phyloP scores from a whole-genome alignment of 2,797 vertebrate genomes.

The Uromys caudimaculatus region DNA sequence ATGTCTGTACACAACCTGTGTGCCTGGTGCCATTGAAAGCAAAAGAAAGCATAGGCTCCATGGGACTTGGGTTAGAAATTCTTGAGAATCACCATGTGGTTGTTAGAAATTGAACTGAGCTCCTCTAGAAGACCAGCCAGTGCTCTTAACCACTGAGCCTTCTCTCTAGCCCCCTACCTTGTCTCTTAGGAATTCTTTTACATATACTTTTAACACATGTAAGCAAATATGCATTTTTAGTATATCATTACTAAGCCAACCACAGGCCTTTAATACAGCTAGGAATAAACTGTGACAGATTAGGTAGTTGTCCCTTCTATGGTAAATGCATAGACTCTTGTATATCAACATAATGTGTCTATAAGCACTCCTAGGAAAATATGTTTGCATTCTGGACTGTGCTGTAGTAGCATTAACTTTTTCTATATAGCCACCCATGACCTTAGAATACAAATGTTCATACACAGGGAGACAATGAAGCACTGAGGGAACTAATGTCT shows the following conservation, averaged over 20 bases:
- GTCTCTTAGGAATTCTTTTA: constrained; percentile 20
- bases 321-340: neutral
- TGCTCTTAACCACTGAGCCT: neutral
- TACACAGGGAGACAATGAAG: neutral
- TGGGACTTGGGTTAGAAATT: neutral
- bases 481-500: neutral
- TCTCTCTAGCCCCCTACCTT: neutral
- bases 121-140: neutral
- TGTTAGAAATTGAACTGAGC: neutral
- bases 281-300: neutral
- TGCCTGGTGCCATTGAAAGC: too few relatives aligned
- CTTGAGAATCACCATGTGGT: neutral
- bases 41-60: neutral
- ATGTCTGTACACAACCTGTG: neutral
- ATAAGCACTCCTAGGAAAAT: neutral
- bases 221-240: constrained; percentile 1
- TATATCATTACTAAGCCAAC: neutral
- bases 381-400: neutral
- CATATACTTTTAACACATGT: neutral
- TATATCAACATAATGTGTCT: neutral
- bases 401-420: neutral
- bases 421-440: neutral
- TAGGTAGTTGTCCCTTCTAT: neutral
- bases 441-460: neutral
- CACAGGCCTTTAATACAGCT: neutral